These are phyloP conservation scores for Perca fluviatilis DNA, from an alignment of 2,113 vertebrate genomes.

Conservation along the genomic window DNA sequence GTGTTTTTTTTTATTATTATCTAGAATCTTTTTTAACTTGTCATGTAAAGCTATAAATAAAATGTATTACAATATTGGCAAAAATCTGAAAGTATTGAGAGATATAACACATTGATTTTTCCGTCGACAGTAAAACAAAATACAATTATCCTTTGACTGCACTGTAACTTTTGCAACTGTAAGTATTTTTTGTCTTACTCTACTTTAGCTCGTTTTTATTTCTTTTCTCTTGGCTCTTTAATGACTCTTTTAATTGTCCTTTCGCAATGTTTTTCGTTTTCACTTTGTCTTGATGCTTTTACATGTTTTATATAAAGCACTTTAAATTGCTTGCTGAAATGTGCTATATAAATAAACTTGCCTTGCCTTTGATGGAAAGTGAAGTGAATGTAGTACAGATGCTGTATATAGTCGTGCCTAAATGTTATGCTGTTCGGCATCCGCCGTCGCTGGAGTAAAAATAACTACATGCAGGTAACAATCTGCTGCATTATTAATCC, in stretches of 20 bases:
- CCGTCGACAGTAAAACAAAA: too few relatives aligned
- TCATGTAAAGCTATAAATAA: not conserved
- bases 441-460: not conserved
- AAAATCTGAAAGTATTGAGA: not conserved
- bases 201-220: too few relatives aligned
- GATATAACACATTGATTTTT: not conserved
- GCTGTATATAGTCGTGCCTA: not conserved
- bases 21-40: not conserved
- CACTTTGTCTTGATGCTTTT: too few relatives aligned
- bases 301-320: too few relatives aligned
- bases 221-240: too few relatives aligned
- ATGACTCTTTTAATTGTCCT: too few relatives aligned
- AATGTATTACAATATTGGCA: not conserved
- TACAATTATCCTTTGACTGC: not conserved
- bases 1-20: not conserved
- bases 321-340: too few relatives aligned
- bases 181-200: too few relatives aligned
- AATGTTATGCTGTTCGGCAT: not conserved
- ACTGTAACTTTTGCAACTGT: too few relatives aligned
- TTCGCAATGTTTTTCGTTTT: too few relatives aligned
- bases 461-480: not conserved
- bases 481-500: slow-evolving; percentile 4
- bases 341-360: too few relatives aligned
- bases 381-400: not conserved
- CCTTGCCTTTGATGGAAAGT: not conserved